phyloP scores from a whole-genome alignment of 1,140 invertebrate species.

The Drosophila gunungcola region DNA sequence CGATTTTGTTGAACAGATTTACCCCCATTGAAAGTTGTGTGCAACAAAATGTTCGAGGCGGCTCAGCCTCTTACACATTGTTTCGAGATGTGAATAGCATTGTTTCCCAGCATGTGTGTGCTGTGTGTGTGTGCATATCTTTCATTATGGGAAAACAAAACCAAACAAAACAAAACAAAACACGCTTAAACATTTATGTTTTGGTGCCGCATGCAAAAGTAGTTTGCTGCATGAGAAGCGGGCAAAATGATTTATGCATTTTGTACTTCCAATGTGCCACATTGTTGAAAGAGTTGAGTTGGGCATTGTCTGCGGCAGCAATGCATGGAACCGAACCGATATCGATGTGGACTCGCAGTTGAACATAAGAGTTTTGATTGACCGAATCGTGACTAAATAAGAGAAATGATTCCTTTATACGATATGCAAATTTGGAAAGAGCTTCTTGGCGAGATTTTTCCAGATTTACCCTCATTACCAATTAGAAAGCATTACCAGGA shows the following conservation, averaged over 20 bases:
- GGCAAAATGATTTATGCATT: constrained; percentile 73
- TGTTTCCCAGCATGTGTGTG: constrained; percentile 17
- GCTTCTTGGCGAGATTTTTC: background rate
- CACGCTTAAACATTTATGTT: constrained; percentile 70
- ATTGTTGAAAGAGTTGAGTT: constrained; percentile 65
- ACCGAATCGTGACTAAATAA: constrained; percentile 35
- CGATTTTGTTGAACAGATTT: constrained; percentile 66
- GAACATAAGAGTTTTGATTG: constrained; percentile 12
- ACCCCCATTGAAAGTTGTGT: constrained; percentile 45
- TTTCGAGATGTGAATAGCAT: constrained; percentile 54
- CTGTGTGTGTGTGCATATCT: constrained; percentile 28
- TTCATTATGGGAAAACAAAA: constrained; percentile 54
- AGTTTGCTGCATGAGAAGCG: constrained; percentile 42
- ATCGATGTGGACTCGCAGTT: constrained; percentile 21
- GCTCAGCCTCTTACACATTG: constrained; percentile 52
- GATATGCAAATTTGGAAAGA: background rate
- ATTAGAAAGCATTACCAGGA: constrained; percentile 53
- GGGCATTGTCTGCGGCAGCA: constrained; percentile 34
- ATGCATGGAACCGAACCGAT: constrained; percentile 1
- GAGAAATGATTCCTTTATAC: background rate
- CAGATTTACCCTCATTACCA: constrained; percentile 38
- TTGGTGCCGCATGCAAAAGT: constrained; percentile 51
- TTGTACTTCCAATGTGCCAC: constrained; percentile 65
- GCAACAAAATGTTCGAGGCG: constrained; percentile 60
- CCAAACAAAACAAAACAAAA: constrained; percentile 57